Evolutionary conservation across 2,888 invertebrate genomes (phyloP).

Genomic region (Alloscopus bannaensis): DNA sequence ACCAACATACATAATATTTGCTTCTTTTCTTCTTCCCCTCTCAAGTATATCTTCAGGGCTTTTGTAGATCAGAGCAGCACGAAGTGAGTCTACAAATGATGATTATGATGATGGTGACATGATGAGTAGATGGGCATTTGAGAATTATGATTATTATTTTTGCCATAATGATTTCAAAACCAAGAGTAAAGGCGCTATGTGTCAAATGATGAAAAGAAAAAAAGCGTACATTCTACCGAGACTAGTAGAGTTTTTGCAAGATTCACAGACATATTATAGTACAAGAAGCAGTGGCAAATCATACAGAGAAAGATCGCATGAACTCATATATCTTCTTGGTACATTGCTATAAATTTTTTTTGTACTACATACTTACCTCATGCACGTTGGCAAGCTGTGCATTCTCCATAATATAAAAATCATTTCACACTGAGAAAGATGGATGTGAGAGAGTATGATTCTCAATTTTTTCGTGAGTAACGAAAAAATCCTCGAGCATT

Average conservation of each 20-base stretch:
- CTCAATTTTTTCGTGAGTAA: slow-evolving; percentile 62
- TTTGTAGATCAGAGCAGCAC: slow-evolving; percentile 66
- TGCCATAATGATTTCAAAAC: slow-evolving; percentile 61
- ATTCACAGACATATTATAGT: slow-evolving; percentile 21
- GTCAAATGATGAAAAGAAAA: slow-evolving; percentile 36
- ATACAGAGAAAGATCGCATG: slow-evolving; percentile 42
- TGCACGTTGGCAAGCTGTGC: no score
- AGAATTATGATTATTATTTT: slow-evolving; percentile 65
- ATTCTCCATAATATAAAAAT: slow-evolving; percentile 9
- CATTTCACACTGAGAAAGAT: slow-evolving; percentile 12
- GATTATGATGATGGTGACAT: slow-evolving; percentile 64
- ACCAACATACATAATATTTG: slow-evolving; percentile 1
- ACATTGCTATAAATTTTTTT: slow-evolving; percentile 18
- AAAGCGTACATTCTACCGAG: no score
- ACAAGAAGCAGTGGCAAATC: neutral
- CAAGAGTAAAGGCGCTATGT: slow-evolving; percentile 46
- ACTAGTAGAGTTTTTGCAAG: no score
- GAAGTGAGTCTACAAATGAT: slow-evolving; percentile 37
- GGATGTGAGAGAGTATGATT: slow-evolving; percentile 45
- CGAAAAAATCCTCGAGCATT: slow-evolving; percentile 60
- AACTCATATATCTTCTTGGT: slow-evolving; percentile 62
- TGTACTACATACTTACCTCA: neutral
- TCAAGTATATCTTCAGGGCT: slow-evolving; percentile 51
- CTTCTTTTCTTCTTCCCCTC: slow-evolving; percentile 18
- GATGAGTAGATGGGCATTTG: slow-evolving; percentile 60